Evolutionary conservation across 35 echinoderm and acorn worm genomes (phyloP), one percentile per base, ranked within the genome.

Genomic region (Heliocidaris erythrogramma): DNA sequence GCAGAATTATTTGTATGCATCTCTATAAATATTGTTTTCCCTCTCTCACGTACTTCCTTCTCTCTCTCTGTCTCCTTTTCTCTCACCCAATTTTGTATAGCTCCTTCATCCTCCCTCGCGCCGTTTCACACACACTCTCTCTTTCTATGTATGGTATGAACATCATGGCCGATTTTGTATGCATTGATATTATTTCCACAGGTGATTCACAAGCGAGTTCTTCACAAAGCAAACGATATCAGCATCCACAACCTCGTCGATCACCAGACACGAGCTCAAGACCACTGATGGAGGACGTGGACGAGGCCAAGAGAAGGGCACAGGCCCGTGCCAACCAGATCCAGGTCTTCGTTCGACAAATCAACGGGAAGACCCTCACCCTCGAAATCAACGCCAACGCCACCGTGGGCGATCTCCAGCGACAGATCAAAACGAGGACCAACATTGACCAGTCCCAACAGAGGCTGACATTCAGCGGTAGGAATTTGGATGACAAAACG

Each of bases 201-300:
- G 48, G 16, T 32, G 29, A 92, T 11, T 48, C n/a, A 48, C 31
- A 30, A 12, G 4, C 48, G 91, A 30, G 31, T 59, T 27, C 91
- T 48, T 32, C 31, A 2, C 24, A 49, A 3, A 92, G 24, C 49
- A 59, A 17, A 92, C 48, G 87, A 30, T 50, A 30, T n/a, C 49
- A 32, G 32, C 50, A 16, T 13, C 47, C 17, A 14, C 48, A 18
- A 6, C 48, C 16, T 59, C 50, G 13, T 92, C 50, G 30, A 30
- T 92, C 48, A 59, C 14, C 48, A 13, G 9, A 48, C 48, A 52
- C 91, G 3, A 92, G 47, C 16, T 30, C 47, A 2, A 14, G 48
- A 24, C 47, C 47, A 89, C 30, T 89, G 47, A 30, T 59, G 31
- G 91, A 92, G 29, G 91, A 92, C 91, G 91, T 92, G 6, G 91